Evolutionary conservation across 2,888 invertebrate genomes (phyloP).

Genomic region (Coremacera marginata): DNA sequence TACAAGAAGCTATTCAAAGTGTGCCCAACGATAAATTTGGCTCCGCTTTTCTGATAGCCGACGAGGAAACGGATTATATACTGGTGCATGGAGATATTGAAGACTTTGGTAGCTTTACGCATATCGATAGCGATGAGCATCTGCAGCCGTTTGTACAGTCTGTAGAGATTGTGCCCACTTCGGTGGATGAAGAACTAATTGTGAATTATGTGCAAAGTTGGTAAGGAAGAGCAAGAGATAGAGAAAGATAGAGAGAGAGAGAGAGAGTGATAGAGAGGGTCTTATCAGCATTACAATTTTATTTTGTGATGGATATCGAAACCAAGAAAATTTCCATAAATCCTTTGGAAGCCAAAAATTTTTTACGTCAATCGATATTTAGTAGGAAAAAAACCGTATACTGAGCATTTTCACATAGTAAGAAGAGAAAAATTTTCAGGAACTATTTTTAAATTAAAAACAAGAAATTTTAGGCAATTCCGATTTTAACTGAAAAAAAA

Average conservation of each 20-base stretch:
- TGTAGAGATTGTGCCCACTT: slow-evolving; percentile 62
- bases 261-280: background rate
- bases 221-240: slow-evolving; percentile 32
- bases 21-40: slow-evolving; percentile 53
- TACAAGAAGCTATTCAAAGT: slow-evolving; percentile 42
- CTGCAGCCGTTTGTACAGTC: slow-evolving; percentile 64
- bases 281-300: no score
- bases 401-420: no score
- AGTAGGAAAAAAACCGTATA: no score
- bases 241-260: background rate
- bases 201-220: slow-evolving; percentile 58
- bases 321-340: no score
- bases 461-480: no score
- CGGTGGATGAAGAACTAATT: slow-evolving; percentile 59
- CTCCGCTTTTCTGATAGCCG: slow-evolving; percentile 48
- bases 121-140: slow-evolving; percentile 59
- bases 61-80: slow-evolving; percentile 60
- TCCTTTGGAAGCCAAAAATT: no score
- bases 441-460: no score
- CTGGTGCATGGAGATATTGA: slow-evolving; percentile 53
- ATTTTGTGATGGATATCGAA: no score
- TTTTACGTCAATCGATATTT: no score
- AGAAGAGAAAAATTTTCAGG: no score
- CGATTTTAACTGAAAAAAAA: no score
- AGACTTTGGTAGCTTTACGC: slow-evolving; percentile 60